Percentiles rank a stretch among this genome's conserved stretches.
Evolutionary conservation across 2,797 vertebrate species (phyloP).

Genomic region (Xenentodon cancila): DNA sequence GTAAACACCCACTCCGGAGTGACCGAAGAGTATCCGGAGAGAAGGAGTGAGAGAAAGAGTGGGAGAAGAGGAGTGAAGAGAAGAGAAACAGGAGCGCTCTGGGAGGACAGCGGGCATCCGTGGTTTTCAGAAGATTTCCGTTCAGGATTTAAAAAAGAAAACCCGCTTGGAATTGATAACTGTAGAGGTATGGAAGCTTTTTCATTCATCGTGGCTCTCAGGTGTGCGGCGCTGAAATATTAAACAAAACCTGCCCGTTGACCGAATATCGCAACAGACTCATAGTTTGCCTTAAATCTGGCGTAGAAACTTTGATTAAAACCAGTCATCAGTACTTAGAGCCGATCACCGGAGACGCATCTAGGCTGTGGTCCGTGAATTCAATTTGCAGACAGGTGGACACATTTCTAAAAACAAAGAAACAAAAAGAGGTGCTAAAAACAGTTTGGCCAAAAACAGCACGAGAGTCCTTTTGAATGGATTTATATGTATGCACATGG

Average conservation of each 20-base stretch:
- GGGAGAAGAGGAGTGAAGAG: slow-evolving; percentile 35
- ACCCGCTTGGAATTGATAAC: slow-evolving; percentile 67
- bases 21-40: slow-evolving; percentile 63
- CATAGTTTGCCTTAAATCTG: slow-evolving; percentile 20
- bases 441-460: not conserved
- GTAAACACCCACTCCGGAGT: slow-evolving; percentile 78
- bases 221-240: slow-evolving; percentile 34
- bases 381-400: too few species aligned
- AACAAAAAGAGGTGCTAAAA: not conserved
- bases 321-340: slow-evolving; percentile 20
- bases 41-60: slow-evolving; percentile 50
- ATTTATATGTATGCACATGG: not conserved
- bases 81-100: slow-evolving; percentile 31
- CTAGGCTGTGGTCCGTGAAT: not conserved
- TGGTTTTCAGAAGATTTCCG: slow-evolving; percentile 46
- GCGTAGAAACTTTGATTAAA: slow-evolving; percentile 25
- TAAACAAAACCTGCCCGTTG: too few species aligned
- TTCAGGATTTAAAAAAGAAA: slow-evolving; percentile 44
- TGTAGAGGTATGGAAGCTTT: slow-evolving; percentile 65
- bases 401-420: too few species aligned
- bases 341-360: not conserved
- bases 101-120: slow-evolving; percentile 24
- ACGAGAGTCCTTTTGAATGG: not conserved
- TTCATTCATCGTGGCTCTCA: slow-evolving; percentile 54
- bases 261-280: not conserved